Conservation (phyloP, 2,797 vertebrate genomes). For the Lutjanus argentimaculatus region DNA sequence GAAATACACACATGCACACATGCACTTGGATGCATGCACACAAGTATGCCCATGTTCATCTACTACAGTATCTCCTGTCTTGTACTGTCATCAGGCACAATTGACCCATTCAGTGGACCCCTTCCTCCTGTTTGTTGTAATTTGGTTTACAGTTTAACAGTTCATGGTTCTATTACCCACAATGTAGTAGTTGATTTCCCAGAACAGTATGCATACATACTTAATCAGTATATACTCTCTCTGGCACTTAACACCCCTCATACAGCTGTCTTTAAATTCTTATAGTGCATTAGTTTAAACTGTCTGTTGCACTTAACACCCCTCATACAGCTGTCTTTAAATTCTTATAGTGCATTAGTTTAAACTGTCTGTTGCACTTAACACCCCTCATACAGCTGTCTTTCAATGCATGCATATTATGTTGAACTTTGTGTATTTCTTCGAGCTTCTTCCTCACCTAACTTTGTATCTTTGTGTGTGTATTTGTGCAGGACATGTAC, state of each 20-base stretch:
- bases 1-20: neutral
- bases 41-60: neutral
- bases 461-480: neutral
- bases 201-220: too few species aligned
- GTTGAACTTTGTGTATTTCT: neutral
- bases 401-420: neutral
- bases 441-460: neutral
- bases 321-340: too few species aligned
- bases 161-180: neutral
- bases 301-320: too few species aligned
- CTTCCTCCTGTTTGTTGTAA: neutral
- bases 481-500: slow-evolving; percentile 88
- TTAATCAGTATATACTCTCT: too few species aligned
- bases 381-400: neutral
- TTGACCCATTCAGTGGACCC: neutral
- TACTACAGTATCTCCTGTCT: neutral
- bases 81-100: too few species aligned
- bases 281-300: neutral
- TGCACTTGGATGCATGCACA: neutral
- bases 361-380: too few species aligned
- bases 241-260: too few species aligned
- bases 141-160: neutral
- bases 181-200: neutral
- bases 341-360: neutral
- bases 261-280: too few species aligned